These are phyloP conservation scores for Mus spretus DNA, from an alignment of 2,797 vertebrate species.

Conservation along the genomic window DNA sequence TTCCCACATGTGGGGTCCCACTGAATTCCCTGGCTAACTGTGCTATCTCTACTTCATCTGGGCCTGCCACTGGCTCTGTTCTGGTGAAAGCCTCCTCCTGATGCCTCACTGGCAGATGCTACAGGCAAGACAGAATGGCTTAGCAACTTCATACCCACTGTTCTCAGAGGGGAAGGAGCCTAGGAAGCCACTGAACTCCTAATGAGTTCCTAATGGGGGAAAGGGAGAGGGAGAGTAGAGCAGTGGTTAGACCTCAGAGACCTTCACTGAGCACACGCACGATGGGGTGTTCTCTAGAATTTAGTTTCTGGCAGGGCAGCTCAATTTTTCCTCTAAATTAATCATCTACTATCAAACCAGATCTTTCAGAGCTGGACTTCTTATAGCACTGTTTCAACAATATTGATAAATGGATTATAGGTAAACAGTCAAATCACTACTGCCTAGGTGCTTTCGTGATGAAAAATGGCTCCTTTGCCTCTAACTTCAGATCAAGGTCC, in stretches of 20 bases:
- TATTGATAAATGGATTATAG: constrained; percentile 85
- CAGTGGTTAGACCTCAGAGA: neutral
- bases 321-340: constrained; percentile 85
- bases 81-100: neutral
- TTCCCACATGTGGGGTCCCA: neutral
- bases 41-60: neutral
- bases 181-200: constrained; percentile 51
- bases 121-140: neutral
- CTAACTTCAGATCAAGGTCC: constrained; percentile 4
- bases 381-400: constrained; percentile 75
- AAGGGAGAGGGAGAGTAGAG: neutral
- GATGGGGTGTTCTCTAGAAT: constrained; percentile 42
- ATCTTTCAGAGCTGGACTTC: constrained; percentile 83
- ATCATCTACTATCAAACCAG: constrained; percentile 86
- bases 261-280: neutral
- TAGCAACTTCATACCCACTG: constrained; percentile 2
- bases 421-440: constrained; percentile 73
- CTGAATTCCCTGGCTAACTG: neutral
- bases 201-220: neutral
- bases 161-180: constrained; percentile 62
- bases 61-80: neutral
- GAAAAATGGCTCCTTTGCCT: constrained; percentile 57
- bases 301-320: constrained; percentile 81
- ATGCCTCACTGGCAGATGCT: neutral
- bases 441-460: constrained; percentile 60